A percentile compares a stretch with the other conserved stretches of the same genome.
Conservation (phyloP, 1,140 invertebrate genomes). For the Drosophila prosaltans region DNA sequence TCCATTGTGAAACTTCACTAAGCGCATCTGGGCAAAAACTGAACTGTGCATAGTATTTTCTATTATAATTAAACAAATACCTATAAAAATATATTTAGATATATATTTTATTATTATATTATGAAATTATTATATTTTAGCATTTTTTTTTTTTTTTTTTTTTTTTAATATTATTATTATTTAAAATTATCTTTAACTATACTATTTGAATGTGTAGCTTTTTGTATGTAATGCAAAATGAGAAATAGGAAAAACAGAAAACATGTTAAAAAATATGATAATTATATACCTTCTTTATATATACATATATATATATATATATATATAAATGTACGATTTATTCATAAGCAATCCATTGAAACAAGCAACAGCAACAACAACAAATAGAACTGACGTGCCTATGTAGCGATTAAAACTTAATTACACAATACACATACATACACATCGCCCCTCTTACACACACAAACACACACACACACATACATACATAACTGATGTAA, state of each 20-base stretch:
- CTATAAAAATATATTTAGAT: slow-evolving; percentile 15
- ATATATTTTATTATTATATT: neutral
- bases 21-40: slow-evolving; percentile 39
- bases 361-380: slow-evolving; percentile 54
- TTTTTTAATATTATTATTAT: slow-evolving; percentile 32
- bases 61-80: slow-evolving; percentile 37
- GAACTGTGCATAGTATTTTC: slow-evolving; percentile 62
- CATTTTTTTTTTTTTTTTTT: slow-evolving; percentile 26
- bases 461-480: slow-evolving; percentile 26
- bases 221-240: slow-evolving; percentile 51
- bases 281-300: neutral
- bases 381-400: slow-evolving; percentile 78
- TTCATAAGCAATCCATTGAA: slow-evolving; percentile 53
- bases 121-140: slow-evolving; percentile 32
- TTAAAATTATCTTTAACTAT: slow-evolving; percentile 10
- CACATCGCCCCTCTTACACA: slow-evolving; percentile 20
- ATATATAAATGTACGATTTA: slow-evolving; percentile 20
- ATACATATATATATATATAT: slow-evolving; percentile 24
- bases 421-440: slow-evolving; percentile 35
- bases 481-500: slow-evolving; percentile 50
- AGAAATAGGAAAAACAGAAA: slow-evolving; percentile 12
- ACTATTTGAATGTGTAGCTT: slow-evolving; percentile 15
- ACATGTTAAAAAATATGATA: slow-evolving; percentile 22
- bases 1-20: slow-evolving; percentile 25
- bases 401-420: slow-evolving; percentile 74